These are phyloP conservation scores for Cariama cristata DNA, from an alignment of 2,113 vertebrate genomes.

Conservation along the genomic window DNA sequence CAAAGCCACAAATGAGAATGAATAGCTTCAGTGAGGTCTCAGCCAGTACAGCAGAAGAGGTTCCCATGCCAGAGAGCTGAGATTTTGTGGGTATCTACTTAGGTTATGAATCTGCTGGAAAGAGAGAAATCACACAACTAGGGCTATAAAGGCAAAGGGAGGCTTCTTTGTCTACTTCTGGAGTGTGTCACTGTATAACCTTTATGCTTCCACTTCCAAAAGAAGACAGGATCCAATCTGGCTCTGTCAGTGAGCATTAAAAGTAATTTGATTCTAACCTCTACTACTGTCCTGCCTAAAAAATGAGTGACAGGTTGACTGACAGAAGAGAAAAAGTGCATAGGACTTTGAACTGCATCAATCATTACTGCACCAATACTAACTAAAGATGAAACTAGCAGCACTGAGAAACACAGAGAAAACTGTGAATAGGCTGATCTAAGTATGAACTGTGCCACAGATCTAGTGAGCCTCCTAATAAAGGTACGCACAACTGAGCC, in stretches of 20 bases:
- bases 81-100: background rate
- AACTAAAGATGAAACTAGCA: background rate
- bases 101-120: background rate
- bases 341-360: background rate
- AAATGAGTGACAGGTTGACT: background rate
- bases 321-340: background rate
- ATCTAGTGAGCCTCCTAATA: background rate
- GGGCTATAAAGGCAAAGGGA: background rate
- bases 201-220: background rate
- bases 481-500: background rate
- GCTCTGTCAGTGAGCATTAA: slow-evolving; percentile 16
- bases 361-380: background rate
- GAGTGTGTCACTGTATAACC: background rate
- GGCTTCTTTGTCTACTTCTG: background rate
- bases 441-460: background rate
- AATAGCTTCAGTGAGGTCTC: background rate
- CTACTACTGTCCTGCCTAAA: background rate
- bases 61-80: background rate
- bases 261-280: slow-evolving; percentile 36
- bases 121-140: background rate
- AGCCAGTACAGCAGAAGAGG: background rate
- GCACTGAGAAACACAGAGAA: background rate
- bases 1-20: background rate
- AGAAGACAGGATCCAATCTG: background rate
- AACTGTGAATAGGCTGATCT: background rate